These are phyloP conservation scores for Trematomus loennbergii DNA, from an alignment of 2,113 vertebrate species.

Conservation along the genomic window DNA sequence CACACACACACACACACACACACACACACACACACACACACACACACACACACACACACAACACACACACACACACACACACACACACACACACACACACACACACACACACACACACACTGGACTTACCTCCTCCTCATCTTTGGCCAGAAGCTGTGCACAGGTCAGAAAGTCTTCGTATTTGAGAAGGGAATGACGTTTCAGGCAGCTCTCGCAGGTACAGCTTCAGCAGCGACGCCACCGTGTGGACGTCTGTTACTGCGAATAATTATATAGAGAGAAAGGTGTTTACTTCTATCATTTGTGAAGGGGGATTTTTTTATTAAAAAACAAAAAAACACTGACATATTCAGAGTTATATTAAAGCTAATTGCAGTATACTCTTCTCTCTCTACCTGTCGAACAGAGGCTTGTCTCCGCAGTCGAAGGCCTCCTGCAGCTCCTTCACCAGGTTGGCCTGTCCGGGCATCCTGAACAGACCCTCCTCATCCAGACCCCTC, in stretches of 20 bases:
- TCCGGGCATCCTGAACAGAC: conserved; percentile 95
- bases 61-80: not conserved
- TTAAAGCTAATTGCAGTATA: no score
- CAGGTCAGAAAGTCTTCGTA: conserved; percentile 96
- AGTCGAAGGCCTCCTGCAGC: conserved; percentile 95
- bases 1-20: not conserved
- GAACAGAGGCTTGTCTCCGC: conserved; percentile 94
- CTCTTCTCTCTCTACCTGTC: conserved; percentile 85
- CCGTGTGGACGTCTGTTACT: conserved; percentile 97
- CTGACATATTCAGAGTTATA: no score
- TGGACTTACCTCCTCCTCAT: conserved; percentile 89
- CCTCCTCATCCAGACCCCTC: conserved; percentile 92
- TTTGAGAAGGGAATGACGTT: conserved; percentile 94
- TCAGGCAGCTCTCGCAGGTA: conserved; percentile 96
- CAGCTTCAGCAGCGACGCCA: conserved; percentile 95
- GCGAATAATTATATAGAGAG: not conserved
- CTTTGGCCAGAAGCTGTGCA: conserved; percentile 94
- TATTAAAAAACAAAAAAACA: no score
- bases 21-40: not conserved
- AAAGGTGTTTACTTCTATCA: not conserved
- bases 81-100: not conserved
- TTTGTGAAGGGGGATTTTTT: not conserved
- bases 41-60: not conserved
- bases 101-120: not conserved
- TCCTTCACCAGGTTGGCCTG: conserved; percentile 96